phyloP scores from a whole-genome alignment of 2,797 vertebrate genomes.

The Zalophus californianus region DNA sequence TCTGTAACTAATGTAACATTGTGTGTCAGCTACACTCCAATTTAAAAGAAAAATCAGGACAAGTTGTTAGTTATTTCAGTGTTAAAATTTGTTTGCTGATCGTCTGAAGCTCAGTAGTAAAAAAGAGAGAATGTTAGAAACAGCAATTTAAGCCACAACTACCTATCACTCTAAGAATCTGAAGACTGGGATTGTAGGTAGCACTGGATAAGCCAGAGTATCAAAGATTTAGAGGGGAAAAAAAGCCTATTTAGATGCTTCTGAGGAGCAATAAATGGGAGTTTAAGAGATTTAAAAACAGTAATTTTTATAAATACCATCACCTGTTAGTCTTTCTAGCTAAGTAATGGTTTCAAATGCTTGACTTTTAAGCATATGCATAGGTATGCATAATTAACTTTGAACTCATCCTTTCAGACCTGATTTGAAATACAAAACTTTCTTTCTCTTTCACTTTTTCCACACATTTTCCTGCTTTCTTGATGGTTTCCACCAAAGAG shows the following conservation, averaged over 20 bases:
- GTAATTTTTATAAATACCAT: background rate
- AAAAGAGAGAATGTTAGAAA: background rate
- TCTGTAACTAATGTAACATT: background rate
- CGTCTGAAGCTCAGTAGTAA: background rate
- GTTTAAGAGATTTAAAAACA: background rate
- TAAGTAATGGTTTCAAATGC: slow-evolving; percentile 17
- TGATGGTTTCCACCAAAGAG: background rate
- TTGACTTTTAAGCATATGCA: slow-evolving; percentile 4
- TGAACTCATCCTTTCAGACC: background rate
- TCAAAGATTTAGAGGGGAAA: background rate
- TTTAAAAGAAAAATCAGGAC: background rate
- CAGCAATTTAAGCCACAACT: background rate
- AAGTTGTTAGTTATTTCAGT: background rate
- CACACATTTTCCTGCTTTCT: background rate
- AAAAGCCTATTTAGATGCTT: background rate
- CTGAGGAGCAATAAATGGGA: background rate
- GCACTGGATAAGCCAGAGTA: background rate
- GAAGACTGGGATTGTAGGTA: background rate
- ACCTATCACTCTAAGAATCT: background rate
- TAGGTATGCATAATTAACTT: background rate
- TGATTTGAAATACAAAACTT: background rate
- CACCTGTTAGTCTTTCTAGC: background rate
- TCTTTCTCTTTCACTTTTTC: background rate
- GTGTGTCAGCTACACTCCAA: background rate
- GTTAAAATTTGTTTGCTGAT: background rate